phyloP scores from a whole-genome alignment of 2,797 vertebrate species.

The Sternotherus odoratus region DNA sequence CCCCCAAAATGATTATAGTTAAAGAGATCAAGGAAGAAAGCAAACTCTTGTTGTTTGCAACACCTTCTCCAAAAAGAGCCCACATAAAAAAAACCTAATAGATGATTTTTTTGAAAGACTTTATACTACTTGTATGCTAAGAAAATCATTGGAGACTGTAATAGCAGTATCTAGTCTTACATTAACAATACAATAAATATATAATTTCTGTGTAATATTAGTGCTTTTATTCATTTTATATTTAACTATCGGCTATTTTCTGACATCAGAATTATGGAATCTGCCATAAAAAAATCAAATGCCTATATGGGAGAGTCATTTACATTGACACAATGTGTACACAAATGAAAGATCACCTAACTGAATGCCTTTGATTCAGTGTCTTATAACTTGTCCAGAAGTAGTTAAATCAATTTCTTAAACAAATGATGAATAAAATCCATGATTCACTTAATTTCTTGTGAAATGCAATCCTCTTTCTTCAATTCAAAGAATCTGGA shows the following conservation, averaged over 20 bases:
- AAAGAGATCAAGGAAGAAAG: accelerated
- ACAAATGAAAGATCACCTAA: constrained; percentile 32
- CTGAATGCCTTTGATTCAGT: not conserved
- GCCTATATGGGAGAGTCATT: not conserved
- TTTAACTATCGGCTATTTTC: not conserved
- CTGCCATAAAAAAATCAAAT: not conserved
- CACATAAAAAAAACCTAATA: accelerated
- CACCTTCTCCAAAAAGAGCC: not conserved
- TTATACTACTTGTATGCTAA: not conserved
- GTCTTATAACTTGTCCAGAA: constrained; percentile 39
- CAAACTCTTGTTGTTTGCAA: not conserved
- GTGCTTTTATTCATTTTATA: not conserved
- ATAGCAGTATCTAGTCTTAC: not conserved
- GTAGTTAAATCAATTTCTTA: constrained; percentile 36
- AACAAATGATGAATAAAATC: constrained; percentile 34
- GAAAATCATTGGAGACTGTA: not conserved
- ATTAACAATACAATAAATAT: not conserved
- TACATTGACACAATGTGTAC: constrained; percentile 13
- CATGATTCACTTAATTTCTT: constrained; percentile 7
- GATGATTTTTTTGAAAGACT: not conserved
- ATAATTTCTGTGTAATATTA: not conserved
- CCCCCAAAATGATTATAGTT: not conserved
- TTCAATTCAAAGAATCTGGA: constrained; percentile 38
- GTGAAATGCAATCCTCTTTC: constrained; percentile 37
- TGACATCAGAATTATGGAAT: not conserved